phyloP scores from a whole-genome alignment of 1,140 invertebrate species.

The Leptopilina boulardi region DNA sequence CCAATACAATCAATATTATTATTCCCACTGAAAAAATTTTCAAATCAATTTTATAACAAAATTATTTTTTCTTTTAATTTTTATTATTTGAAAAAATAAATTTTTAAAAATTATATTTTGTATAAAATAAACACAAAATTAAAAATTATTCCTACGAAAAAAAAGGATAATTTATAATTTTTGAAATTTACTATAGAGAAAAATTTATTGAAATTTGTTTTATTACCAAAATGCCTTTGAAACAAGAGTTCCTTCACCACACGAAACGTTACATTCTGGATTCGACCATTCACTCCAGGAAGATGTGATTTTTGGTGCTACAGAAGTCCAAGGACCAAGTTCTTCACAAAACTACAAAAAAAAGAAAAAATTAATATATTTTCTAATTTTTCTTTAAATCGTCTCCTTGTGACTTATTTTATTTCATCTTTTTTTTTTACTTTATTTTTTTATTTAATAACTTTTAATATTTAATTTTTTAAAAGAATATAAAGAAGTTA shows the following conservation, averaged over 20 bases:
- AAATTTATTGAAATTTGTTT: too few species aligned
- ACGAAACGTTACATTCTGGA: slow-evolving; percentile 46
- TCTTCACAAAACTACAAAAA: slow-evolving; percentile 50
- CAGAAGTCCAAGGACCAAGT: slow-evolving; percentile 44
- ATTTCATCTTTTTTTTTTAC: too few species aligned
- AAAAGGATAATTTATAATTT: too few species aligned
- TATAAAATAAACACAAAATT: too few species aligned
- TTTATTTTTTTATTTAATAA: too few species aligned
- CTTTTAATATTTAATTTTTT: too few species aligned
- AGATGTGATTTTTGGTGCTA: slow-evolving; percentile 41
- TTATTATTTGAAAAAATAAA: too few species aligned
- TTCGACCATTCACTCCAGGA: slow-evolving; percentile 46
- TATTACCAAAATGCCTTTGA: slow-evolving; percentile 39
- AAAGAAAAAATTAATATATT: not conserved
- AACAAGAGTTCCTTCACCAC: slow-evolving; percentile 42
- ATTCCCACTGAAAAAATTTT: slow-evolving; percentile 26
- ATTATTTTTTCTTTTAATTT: slow-evolving; percentile 29
- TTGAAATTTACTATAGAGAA: too few species aligned
- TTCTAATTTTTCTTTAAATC: slow-evolving; percentile 10
- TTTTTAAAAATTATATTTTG: too few species aligned
- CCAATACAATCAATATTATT: slow-evolving; percentile 44
- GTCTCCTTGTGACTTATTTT: too few species aligned
- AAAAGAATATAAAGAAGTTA: too few species aligned
- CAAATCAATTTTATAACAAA: slow-evolving; percentile 37
- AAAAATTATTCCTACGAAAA: too few species aligned